Evolutionary conservation across 2,888 invertebrate genomes (phyloP).

Genomic region (Archaeoteleia sp.): DNA sequence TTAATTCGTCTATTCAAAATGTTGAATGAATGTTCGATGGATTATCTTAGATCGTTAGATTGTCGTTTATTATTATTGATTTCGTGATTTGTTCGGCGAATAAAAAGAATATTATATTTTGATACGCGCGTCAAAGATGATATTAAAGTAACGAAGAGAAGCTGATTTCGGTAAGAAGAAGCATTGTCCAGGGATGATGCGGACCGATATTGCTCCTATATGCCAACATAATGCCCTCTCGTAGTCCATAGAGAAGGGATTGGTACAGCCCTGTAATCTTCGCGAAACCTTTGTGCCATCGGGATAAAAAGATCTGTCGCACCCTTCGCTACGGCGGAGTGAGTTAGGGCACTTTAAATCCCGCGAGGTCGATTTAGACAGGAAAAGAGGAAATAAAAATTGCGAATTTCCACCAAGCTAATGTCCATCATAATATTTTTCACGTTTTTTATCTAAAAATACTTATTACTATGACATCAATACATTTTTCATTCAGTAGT

Average conservation of each 20-base stretch:
- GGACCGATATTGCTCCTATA: slow-evolving; percentile 63
- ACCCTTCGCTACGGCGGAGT: slow-evolving; percentile 51
- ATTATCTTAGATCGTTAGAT: slow-evolving; percentile 22
- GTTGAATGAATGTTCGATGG: no score
- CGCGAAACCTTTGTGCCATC: slow-evolving; percentile 68
- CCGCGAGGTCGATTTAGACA: slow-evolving; percentile 43
- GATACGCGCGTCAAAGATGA: slow-evolving; percentile 47
- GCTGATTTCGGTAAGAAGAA: slow-evolving; percentile 49
- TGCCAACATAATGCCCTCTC: slow-evolving; percentile 64
- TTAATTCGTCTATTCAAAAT: no score
- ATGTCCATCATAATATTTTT: no score
- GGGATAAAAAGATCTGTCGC: slow-evolving; percentile 69
- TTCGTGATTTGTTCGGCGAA: slow-evolving; percentile 9
- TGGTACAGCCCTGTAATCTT: slow-evolving; percentile 70
- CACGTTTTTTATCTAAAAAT: no score
- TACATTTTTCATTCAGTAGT: no score
- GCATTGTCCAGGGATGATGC: slow-evolving; percentile 69
- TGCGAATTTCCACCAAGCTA: no score
- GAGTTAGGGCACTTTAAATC: slow-evolving; percentile 56
- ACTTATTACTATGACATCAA: no score
- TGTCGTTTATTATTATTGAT: slow-evolving; percentile 27
- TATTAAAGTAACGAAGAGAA: slow-evolving; percentile 54
- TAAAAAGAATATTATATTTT: slow-evolving; percentile 48
- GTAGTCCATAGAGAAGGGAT: slow-evolving; percentile 68
- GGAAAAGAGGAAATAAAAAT: slow-evolving; percentile 9